These are phyloP conservation scores for Clistopyga incitator DNA, from an alignment of 2,888 invertebrate genomes.

Conservation along the genomic window DNA sequence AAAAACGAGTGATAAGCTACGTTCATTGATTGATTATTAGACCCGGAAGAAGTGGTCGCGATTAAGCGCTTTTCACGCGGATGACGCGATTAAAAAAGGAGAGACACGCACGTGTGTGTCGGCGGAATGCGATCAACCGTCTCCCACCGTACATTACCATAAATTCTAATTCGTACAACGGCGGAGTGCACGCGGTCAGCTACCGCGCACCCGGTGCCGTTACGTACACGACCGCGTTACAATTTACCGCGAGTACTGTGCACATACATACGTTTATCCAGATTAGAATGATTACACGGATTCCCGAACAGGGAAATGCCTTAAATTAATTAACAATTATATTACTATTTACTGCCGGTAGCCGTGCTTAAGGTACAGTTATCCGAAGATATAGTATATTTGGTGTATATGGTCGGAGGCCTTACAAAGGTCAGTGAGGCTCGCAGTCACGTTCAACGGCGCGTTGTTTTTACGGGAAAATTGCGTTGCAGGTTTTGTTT, in stretches of 20 bases:
- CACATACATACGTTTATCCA: conserved; percentile 1
- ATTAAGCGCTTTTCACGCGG: conserved; percentile 12
- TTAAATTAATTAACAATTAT: conserved; percentile 27
- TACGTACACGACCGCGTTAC: conserved; percentile 16
- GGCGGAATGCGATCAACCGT: conserved; percentile 37
- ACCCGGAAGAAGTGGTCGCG: conserved; percentile 19
- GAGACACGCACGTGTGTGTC: neutral
- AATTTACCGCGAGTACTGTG: conserved; percentile 3
- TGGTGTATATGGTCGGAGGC: neutral
- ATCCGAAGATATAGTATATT: neutral
- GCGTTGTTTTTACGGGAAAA: conserved; percentile 13
- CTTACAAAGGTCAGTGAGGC: neutral
- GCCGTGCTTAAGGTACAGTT: neutral
- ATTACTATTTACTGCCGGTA: conserved; percentile 3
- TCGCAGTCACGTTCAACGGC: neutral
- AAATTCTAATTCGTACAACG: conserved; percentile 39
- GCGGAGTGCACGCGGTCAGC: conserved; percentile 9
- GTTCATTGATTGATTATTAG: neutral
- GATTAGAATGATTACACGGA: conserved; percentile 21
- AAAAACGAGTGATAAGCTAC: neutral
- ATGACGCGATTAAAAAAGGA: conserved; percentile 2
- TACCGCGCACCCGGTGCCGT: conserved; percentile 18
- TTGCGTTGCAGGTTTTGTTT: neutral
- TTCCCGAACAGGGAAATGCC: neutral
- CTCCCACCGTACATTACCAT: conserved; percentile 39